Conservation (phyloP, 2,113 vertebrate species). For the Cyanoramphus novaezelandiae region DNA sequence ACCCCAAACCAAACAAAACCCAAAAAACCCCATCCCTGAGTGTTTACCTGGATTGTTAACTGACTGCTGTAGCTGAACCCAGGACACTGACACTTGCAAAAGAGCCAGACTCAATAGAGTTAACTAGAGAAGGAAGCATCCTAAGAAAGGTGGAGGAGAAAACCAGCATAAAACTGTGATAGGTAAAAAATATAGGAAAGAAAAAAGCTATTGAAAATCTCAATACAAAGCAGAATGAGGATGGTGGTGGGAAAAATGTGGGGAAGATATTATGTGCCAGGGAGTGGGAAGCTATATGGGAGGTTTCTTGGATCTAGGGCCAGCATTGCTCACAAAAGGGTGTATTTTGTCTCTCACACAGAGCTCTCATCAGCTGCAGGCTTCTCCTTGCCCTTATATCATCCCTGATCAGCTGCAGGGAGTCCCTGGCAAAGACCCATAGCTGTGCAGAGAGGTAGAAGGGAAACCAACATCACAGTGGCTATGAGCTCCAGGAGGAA, state of each 20-base stretch:
- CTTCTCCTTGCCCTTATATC: neutral
- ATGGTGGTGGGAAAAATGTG: neutral
- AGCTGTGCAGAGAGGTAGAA: neutral
- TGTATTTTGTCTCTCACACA: neutral
- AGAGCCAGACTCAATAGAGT: neutral
- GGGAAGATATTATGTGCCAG: neutral
- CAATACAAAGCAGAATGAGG: neutral
- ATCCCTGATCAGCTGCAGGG: neutral
- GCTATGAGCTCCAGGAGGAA: neutral
- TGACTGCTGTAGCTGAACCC: neutral
- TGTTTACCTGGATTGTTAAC: neutral
- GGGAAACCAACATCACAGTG: rapidly evolving
- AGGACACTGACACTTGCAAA: neutral
- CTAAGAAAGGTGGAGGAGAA: neutral
- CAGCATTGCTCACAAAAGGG: neutral
- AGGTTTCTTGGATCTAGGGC: neutral
- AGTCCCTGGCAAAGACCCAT: neutral
- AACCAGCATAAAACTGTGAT: neutral
- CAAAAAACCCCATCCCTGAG: rapidly evolving
- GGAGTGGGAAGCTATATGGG: neutral
- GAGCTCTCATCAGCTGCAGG: neutral
- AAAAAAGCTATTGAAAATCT: neutral
- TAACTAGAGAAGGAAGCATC: neutral
- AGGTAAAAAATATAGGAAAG: neutral
- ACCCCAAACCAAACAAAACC: neutral